A percentile compares a stretch with the other conserved stretches of the same genome.
Evolutionary conservation across 2,797 vertebrate genomes (phyloP).

Genomic region (Emydoidea blandingii): DNA sequence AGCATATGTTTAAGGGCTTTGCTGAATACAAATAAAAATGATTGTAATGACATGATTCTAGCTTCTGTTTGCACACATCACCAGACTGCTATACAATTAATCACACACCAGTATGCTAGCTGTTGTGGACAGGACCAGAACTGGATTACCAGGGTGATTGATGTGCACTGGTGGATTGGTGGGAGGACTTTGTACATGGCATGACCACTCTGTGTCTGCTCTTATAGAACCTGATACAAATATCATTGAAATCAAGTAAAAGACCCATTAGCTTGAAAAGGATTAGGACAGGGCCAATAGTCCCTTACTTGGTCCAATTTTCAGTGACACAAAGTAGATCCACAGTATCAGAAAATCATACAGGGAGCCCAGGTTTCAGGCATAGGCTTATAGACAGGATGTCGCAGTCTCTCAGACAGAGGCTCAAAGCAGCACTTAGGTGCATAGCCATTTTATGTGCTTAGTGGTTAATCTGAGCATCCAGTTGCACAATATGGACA

Average conservation of each 20-base stretch:
- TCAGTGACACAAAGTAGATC: background rate
- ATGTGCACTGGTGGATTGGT: background rate
- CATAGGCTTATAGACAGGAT: background rate
- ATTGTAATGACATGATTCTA: accelerated
- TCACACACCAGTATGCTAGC: background rate
- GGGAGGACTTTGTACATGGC: background rate
- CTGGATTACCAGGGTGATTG: background rate
- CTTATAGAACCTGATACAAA: background rate
- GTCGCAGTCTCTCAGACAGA: background rate
- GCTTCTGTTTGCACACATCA: background rate
- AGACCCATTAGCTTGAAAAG: background rate
- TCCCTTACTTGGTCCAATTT: background rate
- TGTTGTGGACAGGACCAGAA: background rate
- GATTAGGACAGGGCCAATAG: background rate
- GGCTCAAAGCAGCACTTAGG: background rate
- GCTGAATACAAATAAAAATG: background rate
- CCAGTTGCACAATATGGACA: background rate
- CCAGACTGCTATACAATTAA: background rate
- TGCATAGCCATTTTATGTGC: background rate
- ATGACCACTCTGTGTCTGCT: background rate
- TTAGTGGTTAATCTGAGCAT: background rate
- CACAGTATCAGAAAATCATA: accelerated
- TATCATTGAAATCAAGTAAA: background rate
- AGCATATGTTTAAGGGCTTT: accelerated
- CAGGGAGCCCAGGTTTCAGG: background rate